Evolutionary conservation across 1,140 invertebrate species (phyloP).

Genomic region (Zophobas morio): DNA sequence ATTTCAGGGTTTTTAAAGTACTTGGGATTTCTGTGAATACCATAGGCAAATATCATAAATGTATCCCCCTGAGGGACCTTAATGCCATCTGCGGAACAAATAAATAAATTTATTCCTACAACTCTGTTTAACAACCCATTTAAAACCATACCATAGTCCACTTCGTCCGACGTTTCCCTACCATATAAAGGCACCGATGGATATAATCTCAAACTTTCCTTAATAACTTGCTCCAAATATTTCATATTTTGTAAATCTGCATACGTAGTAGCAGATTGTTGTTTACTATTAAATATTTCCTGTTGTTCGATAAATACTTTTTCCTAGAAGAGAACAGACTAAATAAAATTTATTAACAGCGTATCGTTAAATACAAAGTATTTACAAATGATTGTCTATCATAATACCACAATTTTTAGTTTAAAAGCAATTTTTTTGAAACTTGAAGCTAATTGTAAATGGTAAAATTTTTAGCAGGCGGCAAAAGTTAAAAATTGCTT

Average conservation of each 20-base stretch:
- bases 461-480: too few species aligned
- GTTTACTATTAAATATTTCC: conserved; percentile 68
- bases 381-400: not conserved
- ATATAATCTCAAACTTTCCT: conserved; percentile 66
- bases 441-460: too few species aligned
- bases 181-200: conserved; percentile 74
- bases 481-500: too few species aligned
- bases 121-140: not conserved
- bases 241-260: conserved; percentile 64
- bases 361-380: not conserved
- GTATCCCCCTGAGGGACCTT: conserved; percentile 17
- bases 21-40: conserved; percentile 74
- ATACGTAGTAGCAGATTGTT: conserved; percentile 68
- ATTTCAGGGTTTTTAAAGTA: conserved; percentile 76
- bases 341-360: not conserved
- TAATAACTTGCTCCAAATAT: conserved; percentile 70
- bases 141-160: conserved; percentile 49
- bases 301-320: conserved; percentile 71
- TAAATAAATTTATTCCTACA: too few species aligned
- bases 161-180: conserved; percentile 70
- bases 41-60: conserved; percentile 63
- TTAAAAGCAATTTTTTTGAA: not conserved
- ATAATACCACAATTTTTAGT: not conserved
- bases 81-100: conserved; percentile 45
- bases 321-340: conserved; percentile 41